These are phyloP conservation scores for Heteractis magnifica DNA, from an alignment of 92 coral and sea anemone genomes.

Conservation along the genomic window DNA sequence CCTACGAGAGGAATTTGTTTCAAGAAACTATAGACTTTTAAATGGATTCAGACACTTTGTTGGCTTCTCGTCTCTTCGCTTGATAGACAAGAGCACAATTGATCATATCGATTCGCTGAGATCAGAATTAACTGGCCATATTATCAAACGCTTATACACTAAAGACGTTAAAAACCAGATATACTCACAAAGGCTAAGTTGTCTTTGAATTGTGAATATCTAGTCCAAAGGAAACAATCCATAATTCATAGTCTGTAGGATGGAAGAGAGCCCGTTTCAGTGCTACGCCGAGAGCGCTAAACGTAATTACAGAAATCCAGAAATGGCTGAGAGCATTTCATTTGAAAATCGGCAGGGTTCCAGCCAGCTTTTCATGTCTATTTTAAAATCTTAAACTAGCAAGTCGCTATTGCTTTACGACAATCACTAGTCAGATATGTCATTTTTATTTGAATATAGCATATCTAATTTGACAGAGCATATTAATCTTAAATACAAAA, in stretches of 20 bases:
- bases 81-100: not conserved
- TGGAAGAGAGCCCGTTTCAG: not conserved
- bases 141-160: not conserved
- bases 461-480: not conserved
- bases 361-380: not conserved
- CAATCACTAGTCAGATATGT: not conserved
- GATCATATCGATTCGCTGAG: not conserved
- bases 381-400: not conserved
- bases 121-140: not conserved
- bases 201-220: not conserved
- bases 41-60: not conserved
- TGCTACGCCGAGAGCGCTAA: not conserved
- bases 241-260: not conserved
- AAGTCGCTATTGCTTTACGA: not conserved
- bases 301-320: not conserved
- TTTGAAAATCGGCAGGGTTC: not conserved
- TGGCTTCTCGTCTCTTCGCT: not conserved
- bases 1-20: too few relatives aligned
- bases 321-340: not conserved
- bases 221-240: not conserved
- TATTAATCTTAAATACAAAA: not conserved
- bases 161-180: not conserved
- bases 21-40: not conserved
- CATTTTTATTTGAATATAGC: not conserved
- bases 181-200: not conserved